Conservation (phyloP, 2,797 vertebrate genomes). For the Argyrosomus regius region DNA sequence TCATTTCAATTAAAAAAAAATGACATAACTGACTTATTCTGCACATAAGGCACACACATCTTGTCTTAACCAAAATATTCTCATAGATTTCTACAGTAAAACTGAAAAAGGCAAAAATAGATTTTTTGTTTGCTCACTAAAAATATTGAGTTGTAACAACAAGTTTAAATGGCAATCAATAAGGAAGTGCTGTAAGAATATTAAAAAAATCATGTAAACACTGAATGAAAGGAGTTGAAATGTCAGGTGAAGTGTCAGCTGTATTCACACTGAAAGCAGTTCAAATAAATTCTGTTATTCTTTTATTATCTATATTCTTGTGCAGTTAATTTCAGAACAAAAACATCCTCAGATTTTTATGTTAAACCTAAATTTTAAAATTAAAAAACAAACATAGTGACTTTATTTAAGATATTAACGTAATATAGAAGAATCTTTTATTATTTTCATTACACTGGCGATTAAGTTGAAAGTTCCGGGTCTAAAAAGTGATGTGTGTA, state of each 20-base stretch:
- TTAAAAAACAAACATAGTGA: neutral
- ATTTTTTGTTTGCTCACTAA: neutral
- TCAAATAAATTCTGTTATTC: neutral
- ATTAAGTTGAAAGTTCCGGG: neutral
- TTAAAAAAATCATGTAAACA: neutral
- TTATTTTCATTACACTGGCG: neutral
- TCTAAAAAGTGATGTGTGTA: neutral
- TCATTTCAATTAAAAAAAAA: constrained; percentile 1
- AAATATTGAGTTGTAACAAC: neutral
- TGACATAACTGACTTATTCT: neutral
- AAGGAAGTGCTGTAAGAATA: neutral
- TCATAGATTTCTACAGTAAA: neutral
- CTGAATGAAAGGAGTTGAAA: neutral
- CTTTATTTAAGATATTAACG: neutral
- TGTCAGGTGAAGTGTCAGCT: neutral
- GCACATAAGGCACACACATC: neutral
- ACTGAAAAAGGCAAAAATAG: neutral
- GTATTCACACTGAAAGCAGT: too few species aligned
- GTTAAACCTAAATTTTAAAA: neutral
- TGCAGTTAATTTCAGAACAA: neutral
- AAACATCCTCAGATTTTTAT: neutral
- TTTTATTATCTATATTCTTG: neutral
- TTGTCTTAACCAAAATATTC: neutral
- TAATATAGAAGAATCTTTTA: neutral
- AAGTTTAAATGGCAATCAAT: too few species aligned